Evolutionary conservation across 2,797 vertebrate genomes (phyloP), one percentile per base, ranked within the genome.

Genomic region (Clarias pachynema): DNA sequence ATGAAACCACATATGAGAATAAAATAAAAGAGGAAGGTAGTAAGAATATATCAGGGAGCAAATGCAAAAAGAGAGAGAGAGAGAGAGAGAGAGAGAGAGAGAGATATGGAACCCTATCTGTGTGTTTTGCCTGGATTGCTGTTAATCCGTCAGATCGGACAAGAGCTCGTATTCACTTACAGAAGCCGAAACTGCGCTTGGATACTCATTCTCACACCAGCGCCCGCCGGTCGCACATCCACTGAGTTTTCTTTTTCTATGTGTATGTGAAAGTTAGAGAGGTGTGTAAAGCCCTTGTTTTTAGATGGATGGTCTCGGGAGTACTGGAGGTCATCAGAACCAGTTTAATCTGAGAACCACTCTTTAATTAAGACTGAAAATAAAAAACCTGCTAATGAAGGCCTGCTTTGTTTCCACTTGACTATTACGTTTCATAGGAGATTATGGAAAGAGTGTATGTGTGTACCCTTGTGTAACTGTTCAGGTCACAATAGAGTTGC

Each of bases 361-460:
- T 89, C 92, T 95, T 95, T 95, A 94, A 95, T 95, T 95, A 94
- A 93, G 95, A 93, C 89, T 91, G 92, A 94, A 94, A 94, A 91
- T 12, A n/a, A n/a, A 88, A 92, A 92, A 91, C 91, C 90, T 73
- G 37, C 34, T 40, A 5, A 66, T 15, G 20, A 69, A 68, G 29
- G 88, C 56, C 40, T 53, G 60, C 40, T 56, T 83, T 83, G 60
- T 66, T 75, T 77, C 65, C 22, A 56, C 34, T 77, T 53, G 62
- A 56, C 14, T 22, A 24, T 57, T 57, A 22, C 31, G 29, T 83
- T 79, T 79, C 40, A 34, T 14, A 79, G 57, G 14, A 40, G 77
- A n/a, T 62, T 62, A 40, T 75, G 40, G 20, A 40, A 65, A 75
- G 37, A 44, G 72, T 75, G 49, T 56, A 20, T 37, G 31, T 37